Conservation (phyloP, 1,140 invertebrate genomes). For the Cheumatopsyche charites region DNA sequence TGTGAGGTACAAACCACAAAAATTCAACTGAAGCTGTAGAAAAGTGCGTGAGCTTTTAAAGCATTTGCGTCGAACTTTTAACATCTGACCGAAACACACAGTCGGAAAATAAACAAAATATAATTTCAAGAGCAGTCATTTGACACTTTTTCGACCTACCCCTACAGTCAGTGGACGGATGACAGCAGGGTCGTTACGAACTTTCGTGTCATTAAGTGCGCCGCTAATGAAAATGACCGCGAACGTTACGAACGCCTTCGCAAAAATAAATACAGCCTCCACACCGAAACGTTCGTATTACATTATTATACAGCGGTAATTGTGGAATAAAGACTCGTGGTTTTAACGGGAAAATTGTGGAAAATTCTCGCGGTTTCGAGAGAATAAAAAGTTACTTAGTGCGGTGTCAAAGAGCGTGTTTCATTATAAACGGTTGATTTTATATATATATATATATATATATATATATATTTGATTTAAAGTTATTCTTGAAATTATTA, state of each 20-base stretch:
- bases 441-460: too few species aligned
- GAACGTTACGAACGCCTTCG: not conserved
- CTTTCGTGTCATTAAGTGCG: slow-evolving; percentile 4
- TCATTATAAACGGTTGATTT: too few species aligned
- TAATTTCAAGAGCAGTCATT: not conserved
- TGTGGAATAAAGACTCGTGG: not conserved
- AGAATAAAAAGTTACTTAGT: too few species aligned
- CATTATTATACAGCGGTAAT: not conserved
- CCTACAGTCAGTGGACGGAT: not conserved
- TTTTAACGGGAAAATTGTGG: not conserved
- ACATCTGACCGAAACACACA: too few species aligned
- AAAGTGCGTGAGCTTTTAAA: too few species aligned
- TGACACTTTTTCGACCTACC: not conserved
- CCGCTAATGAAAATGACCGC: slow-evolving; percentile 13
- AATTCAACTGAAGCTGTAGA: too few species aligned
- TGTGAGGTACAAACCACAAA: too few species aligned
- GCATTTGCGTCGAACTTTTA: too few species aligned
- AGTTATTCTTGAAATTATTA: too few species aligned
- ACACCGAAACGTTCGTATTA: not conserved
- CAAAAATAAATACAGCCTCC: not conserved
- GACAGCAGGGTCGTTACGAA: not conserved
- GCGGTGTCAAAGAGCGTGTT: too few species aligned
- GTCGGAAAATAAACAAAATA: not conserved
- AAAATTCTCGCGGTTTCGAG: not conserved
- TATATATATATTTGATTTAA: too few species aligned